Percentiles rank a stretch among this genome's conserved stretches.
Conservation (phyloP, 2,888 invertebrate species). For the Pecten maximus region DNA sequence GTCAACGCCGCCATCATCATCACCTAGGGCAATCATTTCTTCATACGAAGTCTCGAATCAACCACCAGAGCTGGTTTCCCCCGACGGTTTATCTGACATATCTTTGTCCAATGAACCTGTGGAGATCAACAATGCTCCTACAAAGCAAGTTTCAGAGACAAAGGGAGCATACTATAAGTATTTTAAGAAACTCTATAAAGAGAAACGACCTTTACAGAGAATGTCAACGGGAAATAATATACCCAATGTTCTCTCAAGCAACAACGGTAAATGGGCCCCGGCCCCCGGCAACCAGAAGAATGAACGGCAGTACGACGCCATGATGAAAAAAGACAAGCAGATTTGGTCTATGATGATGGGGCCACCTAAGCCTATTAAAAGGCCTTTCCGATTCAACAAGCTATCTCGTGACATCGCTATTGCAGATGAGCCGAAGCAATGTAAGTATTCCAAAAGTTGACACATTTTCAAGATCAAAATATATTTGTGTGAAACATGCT, state of each 20-base stretch:
- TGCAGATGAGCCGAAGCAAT: not conserved
- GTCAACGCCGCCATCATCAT: not conserved
- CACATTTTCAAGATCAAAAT: no score
- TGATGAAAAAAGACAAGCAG: not conserved
- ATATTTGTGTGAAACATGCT: no score
- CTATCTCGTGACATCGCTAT: not conserved
- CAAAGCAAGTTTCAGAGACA: not conserved
- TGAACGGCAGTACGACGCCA: not conserved
- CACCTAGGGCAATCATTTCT: not conserved
- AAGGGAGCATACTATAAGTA: not conserved
- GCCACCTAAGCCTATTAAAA: not conserved
- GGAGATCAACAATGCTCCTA: not conserved
- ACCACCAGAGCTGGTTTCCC: not conserved
- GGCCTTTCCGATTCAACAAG: not conserved
- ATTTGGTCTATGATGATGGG: constrained; percentile 2
- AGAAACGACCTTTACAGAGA: not conserved
- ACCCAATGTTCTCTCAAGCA: not conserved
- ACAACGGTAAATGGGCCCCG: not conserved
- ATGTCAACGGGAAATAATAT: not conserved
- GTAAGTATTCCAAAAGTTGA: not conserved
- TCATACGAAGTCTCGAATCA: not conserved
- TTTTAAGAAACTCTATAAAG: not conserved
- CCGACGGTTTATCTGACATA: not conserved
- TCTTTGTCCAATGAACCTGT: not conserved
- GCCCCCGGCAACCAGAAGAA: not conserved